Base-by-base conservation (phyloP, 2,797 vertebrate species). In the Labroides dimidiatus region DNA sequence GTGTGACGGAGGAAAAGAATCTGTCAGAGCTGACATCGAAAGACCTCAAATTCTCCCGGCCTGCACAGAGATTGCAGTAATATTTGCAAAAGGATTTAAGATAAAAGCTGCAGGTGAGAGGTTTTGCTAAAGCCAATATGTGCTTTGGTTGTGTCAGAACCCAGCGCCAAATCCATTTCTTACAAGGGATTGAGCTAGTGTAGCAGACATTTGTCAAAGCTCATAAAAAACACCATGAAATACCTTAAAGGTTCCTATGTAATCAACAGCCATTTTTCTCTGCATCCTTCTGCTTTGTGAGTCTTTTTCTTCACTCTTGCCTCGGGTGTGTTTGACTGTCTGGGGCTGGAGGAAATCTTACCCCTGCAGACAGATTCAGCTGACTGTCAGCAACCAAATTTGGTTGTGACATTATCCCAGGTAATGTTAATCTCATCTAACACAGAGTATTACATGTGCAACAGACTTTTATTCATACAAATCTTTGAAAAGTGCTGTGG, bases 11-110 rank as follows among this genome's bases (percentile, higher is more conserved):
- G 82, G 82, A 84, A 87, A 85, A 86, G 72, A 80, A 82, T 87
- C 81, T 92, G 88, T 92, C 91, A 88, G 65, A 58, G 74, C 76
- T 85, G 86, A 88, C 88, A 88, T 68, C 24, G 73, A 91, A 64
- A 84, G 80, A 88, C 75, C 84, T 89, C 55, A 72, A 80, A 85
- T 87, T 86, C 80, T 74, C 72, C 75, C 76, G 45, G 84, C 84
- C 84, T 58, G 52, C 64, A 43, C 74, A 49, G 58, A 85, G 81
- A 90, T 82, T 82, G 74, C 78, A 71, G 71, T 78, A 86, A 92
- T 88, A 91, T 93, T 92, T 91, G 77, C 78, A 81, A 90, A 92
- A 88, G 84, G 86, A 79, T 88, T 89, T 84, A 84, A 78, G 81
- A 87, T 86, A 88, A 89, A 89, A 88, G 80, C 77, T 68, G 63